Conservation (phyloP, 37 sponge, comb jelly and placozoan genomes). For the Oopsacas minuta region DNA sequence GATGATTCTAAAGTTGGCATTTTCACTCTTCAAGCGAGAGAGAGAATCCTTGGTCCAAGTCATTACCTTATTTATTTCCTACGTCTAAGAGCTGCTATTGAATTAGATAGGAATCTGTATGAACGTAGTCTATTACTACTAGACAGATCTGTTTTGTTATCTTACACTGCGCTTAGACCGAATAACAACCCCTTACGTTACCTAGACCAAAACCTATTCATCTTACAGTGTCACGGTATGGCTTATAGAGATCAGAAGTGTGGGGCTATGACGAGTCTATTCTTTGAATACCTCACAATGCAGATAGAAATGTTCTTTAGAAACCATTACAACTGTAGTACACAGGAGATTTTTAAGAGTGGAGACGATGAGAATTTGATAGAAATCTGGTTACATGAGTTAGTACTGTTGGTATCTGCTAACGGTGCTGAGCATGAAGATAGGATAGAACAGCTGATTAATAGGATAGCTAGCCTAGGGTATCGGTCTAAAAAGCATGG, state of each 20-base stretch:
- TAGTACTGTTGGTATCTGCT: background rate
- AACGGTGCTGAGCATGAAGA: background rate
- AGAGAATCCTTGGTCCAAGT: conserved; percentile 8
- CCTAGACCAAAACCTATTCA: background rate
- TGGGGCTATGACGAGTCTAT: background rate
- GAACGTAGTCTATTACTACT: background rate
- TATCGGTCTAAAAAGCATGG: background rate
- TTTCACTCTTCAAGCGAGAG: background rate
- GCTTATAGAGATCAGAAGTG: background rate
- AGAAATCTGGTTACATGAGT: background rate
- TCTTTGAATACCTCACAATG: background rate
- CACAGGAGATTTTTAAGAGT: background rate
- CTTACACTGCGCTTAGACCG: background rate
- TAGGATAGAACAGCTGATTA: background rate
- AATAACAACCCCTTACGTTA: background rate
- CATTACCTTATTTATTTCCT: background rate
- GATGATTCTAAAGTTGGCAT: background rate
- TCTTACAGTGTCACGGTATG: background rate
- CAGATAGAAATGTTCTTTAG: background rate
- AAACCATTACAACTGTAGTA: background rate
- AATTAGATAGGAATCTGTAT: background rate
- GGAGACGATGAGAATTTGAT: background rate
- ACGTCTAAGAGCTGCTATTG: background rate
- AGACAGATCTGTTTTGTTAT: background rate
- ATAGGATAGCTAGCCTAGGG: background rate